Evolutionary conservation across 2,797 vertebrate genomes (phyloP), one percentile per base, ranked within the genome.

Genomic region (Eulemur albifrons): DNA sequence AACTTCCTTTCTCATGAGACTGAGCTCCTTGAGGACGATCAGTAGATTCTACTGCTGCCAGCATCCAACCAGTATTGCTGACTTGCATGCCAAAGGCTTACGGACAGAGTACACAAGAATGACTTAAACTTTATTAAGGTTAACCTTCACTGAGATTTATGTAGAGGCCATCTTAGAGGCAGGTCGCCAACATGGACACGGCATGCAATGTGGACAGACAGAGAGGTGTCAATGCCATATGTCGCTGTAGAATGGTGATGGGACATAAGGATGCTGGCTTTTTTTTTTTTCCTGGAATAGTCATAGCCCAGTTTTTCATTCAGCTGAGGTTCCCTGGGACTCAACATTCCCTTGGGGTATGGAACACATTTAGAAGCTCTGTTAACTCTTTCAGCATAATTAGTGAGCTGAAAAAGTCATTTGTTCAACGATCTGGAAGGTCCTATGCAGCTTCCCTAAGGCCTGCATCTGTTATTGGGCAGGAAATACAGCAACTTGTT

Each of bases 351-450:
- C 72, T 88, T 40, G 83, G 67, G 86, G 86, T 18, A 14, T 8
- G 12, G 67, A 92, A 59, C 35, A 21, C 48, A 75, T 87, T 92
- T 59, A 88, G 80, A 96, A 84, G 32, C 76, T 95, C 85, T 91
- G 87, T 97, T 96, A 98, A 97, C 91, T 90, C 96, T 94, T 97
- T 97, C 93, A 86, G 80, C 59, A 30, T 88, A 92, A 93, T 95
- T 80, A 96, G 61, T 57, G 73, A 21, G 57, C 81, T 50, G 63
- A 93, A 93, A 80, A 88, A 95, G 72, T 88, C 86, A 93, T 93
- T 86, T 82, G 72, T 88, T 84, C 75, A 94, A 50, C 25, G 90
- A 95, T 70, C 72, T 94, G 92, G 82, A 96, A 96, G 89, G 75
- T 14, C 17, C 38, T 15, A 0, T 43, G 65, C 38, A 77, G 35